Evolutionary conservation across 2,888 invertebrate species (phyloP).

Genomic region (Phytoseiulus persimilis): DNA sequence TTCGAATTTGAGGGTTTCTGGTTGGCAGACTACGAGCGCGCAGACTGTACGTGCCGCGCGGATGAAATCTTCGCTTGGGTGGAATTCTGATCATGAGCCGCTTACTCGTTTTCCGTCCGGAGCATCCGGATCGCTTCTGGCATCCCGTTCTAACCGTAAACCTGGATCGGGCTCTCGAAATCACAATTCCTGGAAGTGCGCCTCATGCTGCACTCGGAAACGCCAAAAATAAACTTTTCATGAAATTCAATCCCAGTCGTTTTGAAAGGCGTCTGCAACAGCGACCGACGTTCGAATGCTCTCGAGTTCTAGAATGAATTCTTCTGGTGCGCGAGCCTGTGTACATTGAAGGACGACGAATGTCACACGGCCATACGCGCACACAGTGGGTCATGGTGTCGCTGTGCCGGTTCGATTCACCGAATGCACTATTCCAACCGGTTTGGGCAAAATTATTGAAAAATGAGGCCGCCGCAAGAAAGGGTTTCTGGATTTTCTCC

Average conservation of each 20-base stretch:
- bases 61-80: no score
- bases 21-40: no score
- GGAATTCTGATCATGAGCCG: no score
- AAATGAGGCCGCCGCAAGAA: neutral
- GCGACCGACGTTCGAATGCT: neutral
- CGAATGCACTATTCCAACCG: neutral
- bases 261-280: neutral
- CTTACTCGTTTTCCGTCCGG: no score
- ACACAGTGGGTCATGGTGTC: neutral
- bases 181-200: no score
- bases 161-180: no score
- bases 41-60: no score
- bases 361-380: neutral
- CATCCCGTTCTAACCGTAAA: no score
- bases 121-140: no score
- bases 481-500: neutral
- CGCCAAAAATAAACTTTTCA: neutral
- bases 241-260: neutral
- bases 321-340: neutral
- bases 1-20: no score
- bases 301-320: neutral
- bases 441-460: conserved; percentile 5
- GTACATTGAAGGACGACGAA: neutral
- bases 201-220: neutral
- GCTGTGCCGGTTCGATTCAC: neutral